Base-by-base conservation (phyloP, 1,140 invertebrate genomes). In the Ceratina calcarata region DNA sequence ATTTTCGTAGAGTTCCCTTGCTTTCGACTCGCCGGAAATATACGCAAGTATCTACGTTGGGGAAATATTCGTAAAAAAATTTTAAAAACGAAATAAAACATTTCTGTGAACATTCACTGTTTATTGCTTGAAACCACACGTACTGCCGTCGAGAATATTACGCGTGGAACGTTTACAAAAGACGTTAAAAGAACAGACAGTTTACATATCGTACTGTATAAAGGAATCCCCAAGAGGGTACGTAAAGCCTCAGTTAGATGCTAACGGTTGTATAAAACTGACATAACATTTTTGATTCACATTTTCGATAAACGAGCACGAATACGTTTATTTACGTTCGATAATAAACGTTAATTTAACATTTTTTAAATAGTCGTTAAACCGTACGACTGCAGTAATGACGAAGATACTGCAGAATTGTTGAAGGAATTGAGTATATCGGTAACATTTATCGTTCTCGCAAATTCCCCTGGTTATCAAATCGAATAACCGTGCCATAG, bases 351-450 rank as follows among this genome's bases (percentile, higher is more conserved):
- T 62, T 64, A 24, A 70, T 78, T 78, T 64, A 64, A 71, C 45
- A 55, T 64, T 78, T 62, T 71, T 78, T 53, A 71, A 71, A 71
- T 58, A 71, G 12, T 20, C 76, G 68, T 24, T 6, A 20, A 62
- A 64, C 18, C 12, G 3, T 2, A 70, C 71, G 62, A 78, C 32
- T 15, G 18, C 6, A 49, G 37, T 62, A 37, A 37, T 2, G 24
- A 45, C 7, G 20, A 32, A 3, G 10, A 3, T 0, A 16, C 10
- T 16, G 13, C 6, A 24, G 7, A 32, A 13, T 16, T 3, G 57
- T 20, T 16, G 13, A 53, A 32, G 18, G 15, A 24, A 3, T 8
- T 0, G n/a, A 1, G 10, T n/a, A 22, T 6, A 12, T 18, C 7
- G 10, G 12, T 22, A 55, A 64, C 76, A 37, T 78, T 78, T 78